Evolutionary conservation across 2,888 invertebrate genomes (phyloP), one percentile per base, ranked within the genome.

Genomic region (Lumbricus terrestris): DNA sequence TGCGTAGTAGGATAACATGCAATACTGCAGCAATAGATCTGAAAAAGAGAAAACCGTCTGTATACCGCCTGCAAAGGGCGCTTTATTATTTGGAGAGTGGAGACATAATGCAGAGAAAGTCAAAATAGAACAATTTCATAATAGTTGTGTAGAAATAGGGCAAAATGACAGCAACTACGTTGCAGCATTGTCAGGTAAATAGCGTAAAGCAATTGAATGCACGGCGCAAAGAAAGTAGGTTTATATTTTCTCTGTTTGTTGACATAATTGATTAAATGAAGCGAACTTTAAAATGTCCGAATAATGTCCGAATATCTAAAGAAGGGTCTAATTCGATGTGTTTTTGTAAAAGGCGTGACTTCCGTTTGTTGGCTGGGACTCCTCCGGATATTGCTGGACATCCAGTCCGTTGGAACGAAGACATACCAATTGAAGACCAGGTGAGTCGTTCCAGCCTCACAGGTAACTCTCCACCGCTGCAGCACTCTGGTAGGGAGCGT

Each of bases 381-480:
- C 54, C 47, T 34, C 20, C 20, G 18, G 69, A 69, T 29, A 33
- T 54, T 35, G 16, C 3, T 29, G 11, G 11, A 18, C 89, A 89
- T 89, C 89, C 89, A 37, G 89, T 89, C n/a, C 15, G 15, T 34
- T 69, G 89, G 89, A 15, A n/a, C 23, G 33, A 69, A 23, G n/a
- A 85, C 85, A 37, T 85, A 23, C 0, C 85, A 34, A 35, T 33
- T 20, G 85, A 85, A 85, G 85, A 85, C 37, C 35, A 16, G 34
- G 85, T 85, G 35, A 23, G 85, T 85, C 37, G 69, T n/a, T 69
- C 8, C 47, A 1, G 47, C 47, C 47, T 23, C 23, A 23, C 3
- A 47, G 47, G 47, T 47, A 11, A 40, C 40, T 16, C 40, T 40
- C 15, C 15, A 11, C 5, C 40, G 16, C 40, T 40, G 40, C 40